Base-by-base conservation (phyloP, 1,140 invertebrate species). In the Heliconius hewitsoni region DNA sequence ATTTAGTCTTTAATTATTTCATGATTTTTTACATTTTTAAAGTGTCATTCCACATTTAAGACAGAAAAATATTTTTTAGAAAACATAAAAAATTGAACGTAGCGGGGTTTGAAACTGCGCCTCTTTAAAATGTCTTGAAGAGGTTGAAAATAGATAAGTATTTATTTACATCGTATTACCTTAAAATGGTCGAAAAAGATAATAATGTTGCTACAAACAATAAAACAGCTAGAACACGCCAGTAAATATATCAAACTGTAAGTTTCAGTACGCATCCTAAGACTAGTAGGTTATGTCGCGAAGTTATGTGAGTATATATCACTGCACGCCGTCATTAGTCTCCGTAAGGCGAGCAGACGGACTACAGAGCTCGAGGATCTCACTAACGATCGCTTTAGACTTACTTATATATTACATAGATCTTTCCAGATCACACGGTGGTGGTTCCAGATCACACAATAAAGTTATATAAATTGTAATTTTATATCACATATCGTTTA, bases 341-440 rank as follows among this genome's bases (percentile, higher is more conserved):
- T 89, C 75, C 71, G 73, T 55, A 71, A 27, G 73, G 78, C 81
- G 57, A 84, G 78, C 83, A 85, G 60, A 34, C 42, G 66, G 50
- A 52, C 75, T 46, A 83, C 84, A 77, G 71, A 76, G 80, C 80
- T 85, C 82, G 71, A 85, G 86, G 82, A 82, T 83, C 83, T 83
- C 83, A 88, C 83, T 87, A 91, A 90, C 86, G 88, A 88, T 85
- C 81, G 71, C 79, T 85, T 83, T 82, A 88, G 86, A 91, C 88
- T 86, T 82, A 82, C 78, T 73, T 85, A 87, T 83, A 91, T 91
- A 89, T 84, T 76, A 83, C 82, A 71, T 81, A 79, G 84, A 90
- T 89, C 90, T 90, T 87, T 89, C 42, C 46, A 70, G 60, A 70
- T 57, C 42, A 13, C 8, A 23, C n/a, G 19, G n/a, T 23, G 55